Percentiles rank a stretch among this genome's conserved stretches.
Evolutionary conservation across 2,113 vertebrate species (phyloP).

Genomic region (Fulica atra): DNA sequence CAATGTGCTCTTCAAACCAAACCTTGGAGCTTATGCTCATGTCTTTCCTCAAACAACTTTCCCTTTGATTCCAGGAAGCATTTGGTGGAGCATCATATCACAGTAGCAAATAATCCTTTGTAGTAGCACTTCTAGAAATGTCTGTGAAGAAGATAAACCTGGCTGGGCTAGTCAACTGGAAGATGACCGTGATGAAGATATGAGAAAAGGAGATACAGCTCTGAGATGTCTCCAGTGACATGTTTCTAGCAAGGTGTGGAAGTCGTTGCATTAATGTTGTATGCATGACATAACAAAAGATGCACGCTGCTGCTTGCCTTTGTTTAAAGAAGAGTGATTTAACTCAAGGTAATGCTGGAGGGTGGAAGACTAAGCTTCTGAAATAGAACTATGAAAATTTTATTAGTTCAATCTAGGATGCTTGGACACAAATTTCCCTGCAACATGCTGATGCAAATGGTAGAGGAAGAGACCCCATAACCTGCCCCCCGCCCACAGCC

Average conservation of each 20-base stretch:
- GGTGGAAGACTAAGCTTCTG: neutral
- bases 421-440: neutral
- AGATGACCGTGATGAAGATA: neutral
- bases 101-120: neutral
- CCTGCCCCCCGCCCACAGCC: neutral
- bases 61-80: neutral
- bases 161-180: neutral
- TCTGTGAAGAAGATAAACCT: neutral
- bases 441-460: neutral
- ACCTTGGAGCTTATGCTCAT: neutral
- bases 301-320: neutral
- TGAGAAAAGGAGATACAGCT: neutral
- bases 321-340: neutral
- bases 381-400: neutral
- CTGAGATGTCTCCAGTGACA: neutral
- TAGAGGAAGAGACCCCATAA: neutral
- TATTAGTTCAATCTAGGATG: neutral
- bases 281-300: accelerated
- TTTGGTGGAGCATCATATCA: neutral
- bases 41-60: neutral
- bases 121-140: neutral
- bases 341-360: neutral
- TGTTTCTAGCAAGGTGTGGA: neutral
- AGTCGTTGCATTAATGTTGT: neutral
- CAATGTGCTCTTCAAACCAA: neutral